Conservation (phyloP, 2,797 vertebrate species). For the Petrocephalus schoutedeni region DNA sequence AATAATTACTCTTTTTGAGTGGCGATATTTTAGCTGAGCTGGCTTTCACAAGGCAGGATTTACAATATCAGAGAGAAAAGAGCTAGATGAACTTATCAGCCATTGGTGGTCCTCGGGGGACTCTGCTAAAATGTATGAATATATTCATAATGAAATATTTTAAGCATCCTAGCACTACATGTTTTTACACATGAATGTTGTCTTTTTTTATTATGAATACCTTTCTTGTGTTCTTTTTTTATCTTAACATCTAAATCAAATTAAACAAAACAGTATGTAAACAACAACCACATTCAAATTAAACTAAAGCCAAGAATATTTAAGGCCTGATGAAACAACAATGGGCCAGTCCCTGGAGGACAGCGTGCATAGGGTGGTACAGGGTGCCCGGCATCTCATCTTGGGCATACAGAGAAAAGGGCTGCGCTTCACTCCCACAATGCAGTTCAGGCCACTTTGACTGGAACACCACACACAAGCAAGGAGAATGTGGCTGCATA, state of each 20-base stretch:
- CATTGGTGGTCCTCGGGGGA: not conserved
- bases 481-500: not conserved
- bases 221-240: not conserved
- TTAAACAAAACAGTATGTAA: not conserved
- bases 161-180: not conserved
- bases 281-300: not conserved
- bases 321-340: not conserved
- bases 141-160: constrained; percentile 7
- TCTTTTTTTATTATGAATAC: constrained; percentile 2
- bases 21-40: constrained; percentile 51
- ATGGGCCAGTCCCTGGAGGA: not conserved
- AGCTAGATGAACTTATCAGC: not conserved
- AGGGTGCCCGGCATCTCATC: not conserved
- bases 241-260: not conserved
- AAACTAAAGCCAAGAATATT: not conserved
- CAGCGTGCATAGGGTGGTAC: not conserved
- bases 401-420: not conserved
- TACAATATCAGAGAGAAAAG: not conserved
- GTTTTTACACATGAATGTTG: not conserved
- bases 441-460: not conserved
- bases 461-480: not conserved
- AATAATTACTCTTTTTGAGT: constrained; percentile 59
- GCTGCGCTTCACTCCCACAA: not conserved
- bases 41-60: constrained; percentile 49
- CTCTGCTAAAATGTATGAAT: not conserved